Percentiles rank a stretch among this genome's conserved stretches.
Conservation (phyloP, 2,888 invertebrate genomes). For the Teleiodes luculella region DNA sequence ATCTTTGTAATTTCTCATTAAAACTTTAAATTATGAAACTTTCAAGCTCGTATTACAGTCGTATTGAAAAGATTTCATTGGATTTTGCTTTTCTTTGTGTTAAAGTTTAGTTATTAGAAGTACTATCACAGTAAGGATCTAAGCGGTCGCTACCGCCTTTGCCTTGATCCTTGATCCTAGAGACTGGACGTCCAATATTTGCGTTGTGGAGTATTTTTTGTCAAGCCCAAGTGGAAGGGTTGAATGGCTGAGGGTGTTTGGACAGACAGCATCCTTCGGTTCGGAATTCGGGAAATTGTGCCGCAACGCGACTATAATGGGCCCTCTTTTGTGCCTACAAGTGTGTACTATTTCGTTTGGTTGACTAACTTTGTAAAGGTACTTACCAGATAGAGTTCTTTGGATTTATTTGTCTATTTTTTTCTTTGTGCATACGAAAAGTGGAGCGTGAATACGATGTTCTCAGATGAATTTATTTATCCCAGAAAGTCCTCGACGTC, state of each 20-base stretch:
- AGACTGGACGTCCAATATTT: conserved; percentile 69
- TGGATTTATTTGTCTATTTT: neutral
- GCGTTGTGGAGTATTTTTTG: conserved; percentile 75
- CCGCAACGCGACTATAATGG: conserved; percentile 29
- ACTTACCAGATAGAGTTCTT: neutral
- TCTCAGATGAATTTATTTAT: too few relatives aligned
- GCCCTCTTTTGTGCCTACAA: conserved; percentile 11
- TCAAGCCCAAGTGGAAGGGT: conserved; percentile 73
- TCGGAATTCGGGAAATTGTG: conserved; percentile 52
- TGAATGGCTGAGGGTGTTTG: conserved; percentile 74
- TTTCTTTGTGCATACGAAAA: neutral
- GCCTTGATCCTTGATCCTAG: conserved; percentile 35
- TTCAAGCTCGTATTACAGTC: too few relatives aligned
- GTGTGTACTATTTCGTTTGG: conserved; percentile 1
- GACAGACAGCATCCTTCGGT: conserved; percentile 48
- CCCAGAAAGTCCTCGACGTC: too few relatives aligned
- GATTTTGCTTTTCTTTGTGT: too few relatives aligned
- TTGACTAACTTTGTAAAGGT: neutral
- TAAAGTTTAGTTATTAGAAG: too few relatives aligned
- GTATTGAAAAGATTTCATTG: too few relatives aligned
- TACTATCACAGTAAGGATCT: too few relatives aligned
- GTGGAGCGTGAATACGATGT: too few relatives aligned
- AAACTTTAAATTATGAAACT: too few relatives aligned
- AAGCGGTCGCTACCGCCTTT: conserved; percentile 24
- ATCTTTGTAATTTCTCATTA: too few relatives aligned